A percentile compares a stretch with the other conserved stretches of the same genome.
Conservation (phyloP, 2,797 vertebrate genomes). For the Pipistrellus pipistrellus region DNA sequence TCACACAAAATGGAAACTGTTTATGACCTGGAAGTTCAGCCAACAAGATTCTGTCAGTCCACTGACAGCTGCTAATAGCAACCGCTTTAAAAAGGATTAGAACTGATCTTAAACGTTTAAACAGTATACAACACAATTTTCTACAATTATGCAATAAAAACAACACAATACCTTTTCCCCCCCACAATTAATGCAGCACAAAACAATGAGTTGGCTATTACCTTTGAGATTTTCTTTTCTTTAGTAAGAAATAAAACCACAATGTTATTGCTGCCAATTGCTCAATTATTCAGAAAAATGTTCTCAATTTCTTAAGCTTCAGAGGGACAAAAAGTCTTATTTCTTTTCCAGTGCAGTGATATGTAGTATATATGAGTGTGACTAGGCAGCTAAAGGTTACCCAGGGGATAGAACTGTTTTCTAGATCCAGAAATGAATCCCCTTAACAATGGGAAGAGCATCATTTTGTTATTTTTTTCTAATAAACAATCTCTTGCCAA, state of each 20-base stretch:
- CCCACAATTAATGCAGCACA: constrained; percentile 69
- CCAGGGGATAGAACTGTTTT: constrained; percentile 58
- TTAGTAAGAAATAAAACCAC: constrained; percentile 76
- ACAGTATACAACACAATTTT: constrained; percentile 35
- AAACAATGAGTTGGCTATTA: constrained; percentile 68
- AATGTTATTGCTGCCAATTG: constrained; percentile 66
- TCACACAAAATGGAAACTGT: constrained; percentile 15
- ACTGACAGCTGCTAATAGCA: constrained; percentile 7
- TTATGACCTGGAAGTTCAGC: neutral
- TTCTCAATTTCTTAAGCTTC: constrained; percentile 76
- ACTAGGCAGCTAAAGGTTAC: constrained; percentile 57
- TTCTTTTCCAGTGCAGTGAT: constrained; percentile 67
- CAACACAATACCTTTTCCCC: constrained; percentile 54
- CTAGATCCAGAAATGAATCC: constrained; percentile 67
- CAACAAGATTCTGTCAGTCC: constrained; percentile 34
- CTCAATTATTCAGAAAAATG: constrained; percentile 76
- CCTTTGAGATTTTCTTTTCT: constrained; percentile 73
- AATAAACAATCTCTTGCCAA: constrained; percentile 70
- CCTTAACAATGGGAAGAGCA: constrained; percentile 36
- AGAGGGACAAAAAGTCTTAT: constrained; percentile 57
- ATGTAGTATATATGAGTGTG: constrained; percentile 70
- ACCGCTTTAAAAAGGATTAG: constrained; percentile 52
- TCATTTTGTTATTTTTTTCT: constrained; percentile 57
- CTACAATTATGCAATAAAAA: constrained; percentile 47
- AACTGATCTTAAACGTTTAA: constrained; percentile 66